Percentiles rank a stretch among this genome's conserved stretches.
These are phyloP conservation scores for Mormyrus lacerda DNA, from an alignment of 2,113 vertebrate genomes.

Conservation along the genomic window DNA sequence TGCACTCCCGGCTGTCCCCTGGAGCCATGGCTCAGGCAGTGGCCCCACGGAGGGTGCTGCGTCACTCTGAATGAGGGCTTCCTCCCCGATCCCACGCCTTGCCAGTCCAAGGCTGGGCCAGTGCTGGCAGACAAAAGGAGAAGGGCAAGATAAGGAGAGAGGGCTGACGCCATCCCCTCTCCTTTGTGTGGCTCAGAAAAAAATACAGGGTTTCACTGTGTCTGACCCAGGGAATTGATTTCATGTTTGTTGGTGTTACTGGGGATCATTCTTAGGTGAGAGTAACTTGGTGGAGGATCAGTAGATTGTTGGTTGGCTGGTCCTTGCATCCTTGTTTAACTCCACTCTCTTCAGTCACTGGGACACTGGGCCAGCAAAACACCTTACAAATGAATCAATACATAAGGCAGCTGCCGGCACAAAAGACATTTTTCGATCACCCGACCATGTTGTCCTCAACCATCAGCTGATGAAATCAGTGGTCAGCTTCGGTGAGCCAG, in stretches of 20 bases:
- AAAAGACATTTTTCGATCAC: not conserved
- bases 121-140: not conserved
- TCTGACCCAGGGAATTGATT: slow-evolving; percentile 12
- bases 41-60: not conserved
- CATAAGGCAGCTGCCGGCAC: not conserved
- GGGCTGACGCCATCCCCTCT: slow-evolving; percentile 14
- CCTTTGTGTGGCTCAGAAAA: not conserved
- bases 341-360: not conserved
- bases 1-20: not conserved
- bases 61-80: slow-evolving; percentile 17
- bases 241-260: not conserved
- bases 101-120: slow-evolving; percentile 17
- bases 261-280: not conserved
- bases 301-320: not conserved
- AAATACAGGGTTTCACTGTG: not conserved
- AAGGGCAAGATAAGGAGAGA: not conserved
- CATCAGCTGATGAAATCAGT: not conserved
- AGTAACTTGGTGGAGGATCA: not conserved
- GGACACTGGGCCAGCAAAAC: not conserved
- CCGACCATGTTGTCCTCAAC: not conserved
- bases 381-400: not conserved
- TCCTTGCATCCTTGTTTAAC: not conserved
- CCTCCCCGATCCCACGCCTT: slow-evolving; percentile 18
- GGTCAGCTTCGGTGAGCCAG: not conserved
- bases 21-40: not conserved